Evolutionary conservation across 2,113 vertebrate genomes (phyloP).

Genomic region (Pomatorhinus ruficollis): DNA sequence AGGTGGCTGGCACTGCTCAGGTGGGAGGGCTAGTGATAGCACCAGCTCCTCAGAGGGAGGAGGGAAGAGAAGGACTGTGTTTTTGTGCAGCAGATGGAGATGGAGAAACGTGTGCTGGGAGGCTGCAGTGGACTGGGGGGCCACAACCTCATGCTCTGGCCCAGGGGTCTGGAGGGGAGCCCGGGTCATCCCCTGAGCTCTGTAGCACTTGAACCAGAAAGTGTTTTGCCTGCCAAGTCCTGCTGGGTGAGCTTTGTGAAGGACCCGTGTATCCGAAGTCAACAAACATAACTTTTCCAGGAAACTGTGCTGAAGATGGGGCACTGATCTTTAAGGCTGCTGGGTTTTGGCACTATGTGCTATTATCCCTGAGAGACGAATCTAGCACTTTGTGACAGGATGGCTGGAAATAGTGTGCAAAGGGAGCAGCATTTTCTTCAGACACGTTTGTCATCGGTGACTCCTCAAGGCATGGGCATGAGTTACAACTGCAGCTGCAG

Average conservation of each 20-base stretch:
- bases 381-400: background rate
- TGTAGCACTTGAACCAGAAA: background rate
- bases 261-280: rapidly evolving
- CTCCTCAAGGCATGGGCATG: background rate
- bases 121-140: rapidly evolving
- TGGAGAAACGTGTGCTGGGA: background rate
- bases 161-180: background rate
- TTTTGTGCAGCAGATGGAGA: background rate
- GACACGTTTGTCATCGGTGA: background rate
- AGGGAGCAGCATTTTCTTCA: background rate
- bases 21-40: background rate
- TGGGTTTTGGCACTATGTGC: background rate
- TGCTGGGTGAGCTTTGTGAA: background rate
- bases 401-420: rapidly evolving
- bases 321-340: background rate
- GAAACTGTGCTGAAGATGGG: background rate
- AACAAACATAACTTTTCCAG: background rate
- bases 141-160: background rate
- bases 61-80: background rate
- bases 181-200: background rate
- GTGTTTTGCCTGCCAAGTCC: background rate
- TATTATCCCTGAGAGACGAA: background rate
- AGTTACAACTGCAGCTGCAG: background rate
- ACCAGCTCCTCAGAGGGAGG: background rate
- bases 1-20: background rate